Percentiles rank a stretch among this genome's conserved stretches.
Conservation (phyloP, 2,797 vertebrate species). For the Emys orbicularis region DNA sequence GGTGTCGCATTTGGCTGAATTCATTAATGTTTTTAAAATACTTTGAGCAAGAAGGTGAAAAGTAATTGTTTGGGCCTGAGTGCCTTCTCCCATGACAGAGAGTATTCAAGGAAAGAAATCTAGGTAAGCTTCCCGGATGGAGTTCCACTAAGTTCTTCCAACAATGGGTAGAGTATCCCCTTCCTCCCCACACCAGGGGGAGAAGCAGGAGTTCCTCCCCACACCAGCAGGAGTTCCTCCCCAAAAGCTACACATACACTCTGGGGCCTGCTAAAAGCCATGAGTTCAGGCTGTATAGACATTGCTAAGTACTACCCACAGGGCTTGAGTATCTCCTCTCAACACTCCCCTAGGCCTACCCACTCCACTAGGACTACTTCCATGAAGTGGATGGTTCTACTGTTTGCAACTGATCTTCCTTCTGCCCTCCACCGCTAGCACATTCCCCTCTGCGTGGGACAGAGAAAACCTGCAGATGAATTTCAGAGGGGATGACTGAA, state of each 20-base stretch:
- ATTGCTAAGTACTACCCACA: conserved; percentile 10
- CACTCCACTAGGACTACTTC: not conserved
- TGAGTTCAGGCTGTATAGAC: not conserved
- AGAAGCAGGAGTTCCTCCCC: not conserved
- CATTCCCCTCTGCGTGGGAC: not conserved
- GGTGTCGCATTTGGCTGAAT: conserved; percentile 16
- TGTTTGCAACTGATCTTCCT: not conserved
- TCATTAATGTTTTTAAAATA: conserved; percentile 52
- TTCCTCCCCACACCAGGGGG: not conserved
- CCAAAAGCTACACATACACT: not conserved
- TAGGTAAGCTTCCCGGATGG: not conserved
- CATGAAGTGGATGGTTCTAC: not conserved
- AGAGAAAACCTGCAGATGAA: not conserved
- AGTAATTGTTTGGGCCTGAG: not conserved
- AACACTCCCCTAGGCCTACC: not conserved
- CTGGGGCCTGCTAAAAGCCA: conserved; percentile 34
- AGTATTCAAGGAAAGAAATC: not conserved
- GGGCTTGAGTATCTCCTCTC: conserved; percentile 50
- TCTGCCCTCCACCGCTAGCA: not conserved
- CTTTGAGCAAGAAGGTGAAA: not conserved
- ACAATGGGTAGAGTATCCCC: not conserved
- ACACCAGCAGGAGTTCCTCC: not conserved
- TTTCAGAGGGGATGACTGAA: not conserved
- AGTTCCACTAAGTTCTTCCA: conserved; percentile 6
- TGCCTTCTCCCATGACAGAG: not conserved